These are phyloP conservation scores for Theodoxus fluviatilis DNA, from an alignment of 2,888 invertebrate species.

Conservation along the genomic window DNA sequence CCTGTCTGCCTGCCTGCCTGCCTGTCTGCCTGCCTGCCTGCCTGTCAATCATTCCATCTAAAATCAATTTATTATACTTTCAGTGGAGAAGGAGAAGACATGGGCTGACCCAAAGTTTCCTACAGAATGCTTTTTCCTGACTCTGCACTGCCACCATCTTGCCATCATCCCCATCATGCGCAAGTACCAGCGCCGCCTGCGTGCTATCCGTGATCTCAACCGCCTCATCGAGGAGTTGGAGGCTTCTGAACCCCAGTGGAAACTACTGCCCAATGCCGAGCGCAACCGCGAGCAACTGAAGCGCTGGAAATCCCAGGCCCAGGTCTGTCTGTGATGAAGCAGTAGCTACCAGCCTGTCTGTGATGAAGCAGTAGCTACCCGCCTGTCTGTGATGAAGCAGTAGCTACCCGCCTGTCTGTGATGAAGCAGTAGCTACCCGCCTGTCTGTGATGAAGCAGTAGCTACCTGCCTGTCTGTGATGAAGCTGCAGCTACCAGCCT, in stretches of 20 bases:
- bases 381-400: too few relatives aligned
- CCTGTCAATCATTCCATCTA: too few relatives aligned
- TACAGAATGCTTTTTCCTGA: slow-evolving; percentile 96
- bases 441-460: too few relatives aligned
- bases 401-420: too few relatives aligned
- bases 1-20: too few relatives aligned
- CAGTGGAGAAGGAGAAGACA: not conserved
- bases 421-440: too few relatives aligned
- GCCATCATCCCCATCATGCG: slow-evolving; percentile 88
- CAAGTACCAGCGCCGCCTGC: slow-evolving; percentile 79
- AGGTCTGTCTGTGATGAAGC: slow-evolving; percentile 62
- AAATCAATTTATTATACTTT: not conserved
- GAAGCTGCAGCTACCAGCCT: too few relatives aligned
- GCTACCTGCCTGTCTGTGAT: too few relatives aligned
- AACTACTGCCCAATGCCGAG: slow-evolving; percentile 46
- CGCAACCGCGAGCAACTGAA: slow-evolving; percentile 83
- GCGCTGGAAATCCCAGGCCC: slow-evolving; percentile 87
- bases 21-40: too few relatives aligned
- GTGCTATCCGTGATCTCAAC: slow-evolving; percentile 84
- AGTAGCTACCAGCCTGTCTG: too few relatives aligned
- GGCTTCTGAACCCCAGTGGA: slow-evolving; percentile 70
- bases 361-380: too few relatives aligned
- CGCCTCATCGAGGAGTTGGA: slow-evolving; percentile 61
- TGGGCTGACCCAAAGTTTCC: slow-evolving; percentile 88
- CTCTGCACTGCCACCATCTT: slow-evolving; percentile 91